These are phyloP conservation scores for Tenthredo livida DNA, from an alignment of 2,888 invertebrate species.

Conservation along the genomic window DNA sequence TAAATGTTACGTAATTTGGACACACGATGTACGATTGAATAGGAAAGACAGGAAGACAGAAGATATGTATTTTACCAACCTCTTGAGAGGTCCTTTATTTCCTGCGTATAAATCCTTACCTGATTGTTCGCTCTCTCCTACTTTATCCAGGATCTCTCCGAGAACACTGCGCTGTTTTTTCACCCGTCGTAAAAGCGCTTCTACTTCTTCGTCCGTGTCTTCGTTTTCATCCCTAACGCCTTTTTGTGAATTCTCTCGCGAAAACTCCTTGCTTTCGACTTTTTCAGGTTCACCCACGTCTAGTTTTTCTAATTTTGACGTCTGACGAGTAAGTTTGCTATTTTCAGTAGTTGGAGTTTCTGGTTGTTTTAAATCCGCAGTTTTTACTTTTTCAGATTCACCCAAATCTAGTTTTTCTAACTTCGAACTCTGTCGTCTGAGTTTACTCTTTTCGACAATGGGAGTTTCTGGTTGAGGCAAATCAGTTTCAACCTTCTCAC, in stretches of 20 bases:
- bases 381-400: conserved; percentile 58
- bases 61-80: conserved; percentile 47
- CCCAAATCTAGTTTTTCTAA: conserved; percentile 62
- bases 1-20: conserved; percentile 31
- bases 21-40: conserved; percentile 26
- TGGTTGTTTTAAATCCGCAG: neutral
- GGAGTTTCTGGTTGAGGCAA: conserved; percentile 46
- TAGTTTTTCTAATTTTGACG: conserved; percentile 49
- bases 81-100: conserved; percentile 45
- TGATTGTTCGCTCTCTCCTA: conserved; percentile 69
- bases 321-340: conserved; percentile 34
- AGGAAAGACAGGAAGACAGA: conserved; percentile 30
- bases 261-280: conserved; percentile 55
- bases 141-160: conserved; percentile 84
- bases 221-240: conserved; percentile 77
- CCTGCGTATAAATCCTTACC: conserved; percentile 60
- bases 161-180: conserved; percentile 86
- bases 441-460: conserved; percentile 59
- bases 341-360: conserved; percentile 46
- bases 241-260: conserved; percentile 63
- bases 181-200: conserved; percentile 83
- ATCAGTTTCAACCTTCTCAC: conserved; percentile 29
- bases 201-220: conserved; percentile 81
- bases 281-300: conserved; percentile 62
- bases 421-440: conserved; percentile 60